Evolutionary conservation across 2,113 vertebrate species (phyloP).

Genomic region (Camelus bactrianus): DNA sequence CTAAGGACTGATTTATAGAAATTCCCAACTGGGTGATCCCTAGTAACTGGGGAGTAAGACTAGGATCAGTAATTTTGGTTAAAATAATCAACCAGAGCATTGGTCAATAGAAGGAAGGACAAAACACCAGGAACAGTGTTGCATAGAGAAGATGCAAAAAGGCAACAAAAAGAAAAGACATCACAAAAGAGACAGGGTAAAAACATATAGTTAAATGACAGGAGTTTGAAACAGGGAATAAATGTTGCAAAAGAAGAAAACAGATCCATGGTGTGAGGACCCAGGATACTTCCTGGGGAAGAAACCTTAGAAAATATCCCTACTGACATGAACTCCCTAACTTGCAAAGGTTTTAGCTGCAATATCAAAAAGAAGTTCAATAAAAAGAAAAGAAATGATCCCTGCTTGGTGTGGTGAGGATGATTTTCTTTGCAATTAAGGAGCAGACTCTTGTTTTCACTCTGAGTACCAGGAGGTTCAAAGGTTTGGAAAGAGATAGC

Average conservation of each 20-base stretch:
- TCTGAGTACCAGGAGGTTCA: slow-evolving; percentile 87
- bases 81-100: neutral
- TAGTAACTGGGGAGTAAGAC: neutral
- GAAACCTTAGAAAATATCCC: neutral
- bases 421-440: neutral
- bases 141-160: neutral
- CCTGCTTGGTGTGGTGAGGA: neutral
- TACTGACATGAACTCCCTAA: neutral
- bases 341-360: neutral
- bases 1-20: neutral
- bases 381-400: neutral
- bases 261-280: neutral
- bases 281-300: neutral
- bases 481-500: slow-evolving; percentile 91
- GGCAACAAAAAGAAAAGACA: neutral
- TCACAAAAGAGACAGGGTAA: neutral
- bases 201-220: neutral
- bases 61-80: slow-evolving; percentile 11
- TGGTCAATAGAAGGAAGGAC: neutral
- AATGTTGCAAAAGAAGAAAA: slow-evolving; percentile 17
- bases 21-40: neutral
- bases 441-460: neutral
- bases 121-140: slow-evolving; percentile 2
- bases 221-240: neutral
- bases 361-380: slow-evolving; percentile 21